These are phyloP conservation scores for Gorsachius magnificus DNA, from an alignment of 2,797 vertebrate species.

Conservation along the genomic window DNA sequence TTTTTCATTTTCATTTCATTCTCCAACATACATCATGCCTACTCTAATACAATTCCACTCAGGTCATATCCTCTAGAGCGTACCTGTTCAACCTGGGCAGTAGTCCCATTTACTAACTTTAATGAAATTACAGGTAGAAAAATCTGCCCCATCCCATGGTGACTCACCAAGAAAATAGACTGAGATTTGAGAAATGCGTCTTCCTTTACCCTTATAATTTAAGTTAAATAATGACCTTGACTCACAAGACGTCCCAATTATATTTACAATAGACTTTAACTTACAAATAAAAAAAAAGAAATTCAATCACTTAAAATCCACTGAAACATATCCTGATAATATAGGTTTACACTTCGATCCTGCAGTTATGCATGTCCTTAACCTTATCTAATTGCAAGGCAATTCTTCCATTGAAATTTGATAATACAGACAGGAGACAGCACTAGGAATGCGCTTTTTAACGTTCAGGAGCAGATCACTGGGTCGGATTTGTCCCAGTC, in stretches of 20 bases:
- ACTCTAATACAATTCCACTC: not conserved
- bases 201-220: not conserved
- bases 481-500: not conserved
- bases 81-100: not conserved
- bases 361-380: not conserved
- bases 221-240: slow-evolving; percentile 4
- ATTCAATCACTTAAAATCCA: not conserved
- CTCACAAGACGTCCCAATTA: not conserved
- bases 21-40: not conserved
- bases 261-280: not conserved
- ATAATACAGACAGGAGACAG: not conserved
- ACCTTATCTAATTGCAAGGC: not conserved
- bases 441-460: not conserved
- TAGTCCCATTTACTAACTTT: not conserved
- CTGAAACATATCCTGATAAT: not conserved
- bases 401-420: not conserved
- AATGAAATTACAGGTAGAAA: slow-evolving; percentile 9
- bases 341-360: not conserved
- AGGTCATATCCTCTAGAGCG: not conserved
- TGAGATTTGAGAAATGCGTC: not conserved
- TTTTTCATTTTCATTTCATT: not conserved
- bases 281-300: not conserved
- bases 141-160: not conserved
- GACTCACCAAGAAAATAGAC: not conserved
- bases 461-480: not conserved